Percentiles rank a stretch among this genome's conserved stretches.
Evolutionary conservation across 2,113 vertebrate genomes (phyloP).

Genomic region (Notechis scutatus): DNA sequence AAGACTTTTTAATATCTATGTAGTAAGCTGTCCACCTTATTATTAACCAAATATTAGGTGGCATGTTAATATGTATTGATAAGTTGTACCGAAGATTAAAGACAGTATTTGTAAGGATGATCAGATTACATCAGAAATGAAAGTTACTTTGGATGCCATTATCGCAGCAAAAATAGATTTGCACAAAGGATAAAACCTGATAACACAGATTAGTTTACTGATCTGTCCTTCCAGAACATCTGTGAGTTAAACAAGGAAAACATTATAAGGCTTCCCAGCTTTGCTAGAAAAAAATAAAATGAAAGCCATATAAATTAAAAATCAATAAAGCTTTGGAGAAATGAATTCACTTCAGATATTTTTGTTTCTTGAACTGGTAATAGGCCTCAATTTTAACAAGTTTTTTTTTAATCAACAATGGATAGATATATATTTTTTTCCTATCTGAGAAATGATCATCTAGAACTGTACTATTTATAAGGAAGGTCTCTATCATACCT

Average conservation of each 20-base stretch:
- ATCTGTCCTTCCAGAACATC: neutral
- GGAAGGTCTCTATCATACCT: neutral
- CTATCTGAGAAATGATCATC: neutral
- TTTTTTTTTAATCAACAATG: neutral
- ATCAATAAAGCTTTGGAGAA: neutral
- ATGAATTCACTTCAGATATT: neutral
- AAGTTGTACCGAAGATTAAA: neutral
- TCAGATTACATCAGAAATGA: neutral
- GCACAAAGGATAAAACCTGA: neutral
- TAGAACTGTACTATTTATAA: neutral
- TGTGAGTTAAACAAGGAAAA: neutral
- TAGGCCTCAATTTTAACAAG: neutral
- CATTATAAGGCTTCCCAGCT: neutral
- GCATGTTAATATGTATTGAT: neutral
- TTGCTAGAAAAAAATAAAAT: neutral
- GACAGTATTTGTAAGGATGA: neutral
- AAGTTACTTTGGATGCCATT: neutral
- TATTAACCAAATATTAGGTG: neutral
- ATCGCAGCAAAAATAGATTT: neutral
- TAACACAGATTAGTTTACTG: neutral
- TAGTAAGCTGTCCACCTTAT: neutral
- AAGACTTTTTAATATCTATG: neutral
- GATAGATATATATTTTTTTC: neutral
- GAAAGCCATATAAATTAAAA: neutral
- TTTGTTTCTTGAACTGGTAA: neutral